Evolutionary conservation across 2,113 vertebrate species (phyloP), one percentile per base, ranked within the genome.

Genomic region (Cavia porcellus): DNA sequence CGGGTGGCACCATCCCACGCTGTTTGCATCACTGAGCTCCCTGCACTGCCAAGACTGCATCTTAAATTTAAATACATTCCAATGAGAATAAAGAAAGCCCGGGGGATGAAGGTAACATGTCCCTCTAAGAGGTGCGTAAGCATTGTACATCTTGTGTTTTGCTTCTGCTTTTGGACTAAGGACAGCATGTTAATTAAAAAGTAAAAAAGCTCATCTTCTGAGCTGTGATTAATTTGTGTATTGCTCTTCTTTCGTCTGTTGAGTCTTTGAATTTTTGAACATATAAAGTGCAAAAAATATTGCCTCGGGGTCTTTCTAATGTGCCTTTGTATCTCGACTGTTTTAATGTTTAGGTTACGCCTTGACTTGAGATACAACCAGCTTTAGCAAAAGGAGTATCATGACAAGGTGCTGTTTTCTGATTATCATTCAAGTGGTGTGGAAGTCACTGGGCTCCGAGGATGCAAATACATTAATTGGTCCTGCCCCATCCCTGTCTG

Each of bases 21-120:
- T 94, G 62, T 97, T 91, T 96, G 97, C 94, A 89, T 96, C 86
- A 91, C 22, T 4, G 93, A 90, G 38, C 61, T 90, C 55, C 68
- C 70, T 91, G 93, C 9, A 2, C 50, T 95, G 94, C 95, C 91
- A 92, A 81, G 94, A 28, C 75, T 80, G 86, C 86, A 10, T 96
- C 94, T 97, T 85, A 42, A 91, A 92, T 97, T 96, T 81, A 97
- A 97, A 92, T 93, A 86, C 95, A 85, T 72, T 87, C 35, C 3
- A 50, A 81, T 30, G 92, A 88, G 93, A 94, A 57, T 85, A 74
- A 38, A 96, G 93, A 50, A 64, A 82, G 84, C 64, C 87, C 3
- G 38, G 50, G 92, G 93, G 59, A 35, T 15, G 50, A 52, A 88
- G 93, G 86, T 92, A 86, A 90, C 80, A 35, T 45, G 62, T 89